Percentiles rank a stretch among this genome's conserved stretches.
Evolutionary conservation across 92 coral and sea anemone species (phyloP).

Genomic region (Hydrozoanthus gracilis): DNA sequence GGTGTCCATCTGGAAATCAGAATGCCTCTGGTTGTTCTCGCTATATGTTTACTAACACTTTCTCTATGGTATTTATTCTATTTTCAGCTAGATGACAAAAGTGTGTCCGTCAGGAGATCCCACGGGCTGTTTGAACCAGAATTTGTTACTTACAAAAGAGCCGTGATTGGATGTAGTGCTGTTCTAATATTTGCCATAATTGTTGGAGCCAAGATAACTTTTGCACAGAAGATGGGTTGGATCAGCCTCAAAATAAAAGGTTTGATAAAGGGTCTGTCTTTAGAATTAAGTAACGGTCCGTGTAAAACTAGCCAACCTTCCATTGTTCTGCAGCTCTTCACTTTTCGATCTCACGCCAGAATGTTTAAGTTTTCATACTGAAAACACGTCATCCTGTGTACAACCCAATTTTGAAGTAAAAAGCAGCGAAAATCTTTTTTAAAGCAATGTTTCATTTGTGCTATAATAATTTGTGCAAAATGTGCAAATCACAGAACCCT

Average conservation of each 20-base stretch:
- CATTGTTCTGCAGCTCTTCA: not conserved
- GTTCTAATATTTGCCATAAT: not conserved
- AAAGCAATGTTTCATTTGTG: no score
- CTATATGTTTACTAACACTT: no score
- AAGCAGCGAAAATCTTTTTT: no score
- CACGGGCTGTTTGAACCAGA: slow-evolving; percentile 60
- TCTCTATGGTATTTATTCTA: no score
- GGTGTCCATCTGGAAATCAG: no score
- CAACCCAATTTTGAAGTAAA: no score
- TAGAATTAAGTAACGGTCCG: no score
- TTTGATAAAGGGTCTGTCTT: not conserved
- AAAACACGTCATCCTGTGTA: no score
- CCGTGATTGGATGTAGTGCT: slow-evolving; percentile 26
- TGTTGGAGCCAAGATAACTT: slow-evolving; percentile 33
- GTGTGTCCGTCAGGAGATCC: slow-evolving; percentile 48
- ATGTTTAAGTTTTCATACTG: no score
- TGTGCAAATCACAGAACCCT: not conserved
- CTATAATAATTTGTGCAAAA: no score
- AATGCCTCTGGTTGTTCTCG: no score
- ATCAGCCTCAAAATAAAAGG: slow-evolving; percentile 28
- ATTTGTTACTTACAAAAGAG: slow-evolving; percentile 49
- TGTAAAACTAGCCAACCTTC: not conserved
- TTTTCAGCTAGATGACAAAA: slow-evolving; percentile 31
- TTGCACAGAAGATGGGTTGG: slow-evolving; percentile 35
- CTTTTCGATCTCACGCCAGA: not conserved